Evolutionary conservation across 2,888 invertebrate genomes (phyloP).

Genomic region (Caenorhabditis japonica): DNA sequence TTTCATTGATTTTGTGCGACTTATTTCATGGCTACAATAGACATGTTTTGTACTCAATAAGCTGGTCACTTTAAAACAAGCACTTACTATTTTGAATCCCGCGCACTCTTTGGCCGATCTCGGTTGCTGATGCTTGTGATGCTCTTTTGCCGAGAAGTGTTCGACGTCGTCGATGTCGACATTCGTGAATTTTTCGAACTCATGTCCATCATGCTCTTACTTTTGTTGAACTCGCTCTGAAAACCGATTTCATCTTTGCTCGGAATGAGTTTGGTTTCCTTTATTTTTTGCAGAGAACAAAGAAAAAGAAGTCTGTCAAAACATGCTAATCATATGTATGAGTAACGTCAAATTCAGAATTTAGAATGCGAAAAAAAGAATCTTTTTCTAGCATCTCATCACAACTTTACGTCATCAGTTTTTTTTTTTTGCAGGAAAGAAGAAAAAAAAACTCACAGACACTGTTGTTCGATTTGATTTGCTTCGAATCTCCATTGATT

Average conservation of each 20-base stretch:
- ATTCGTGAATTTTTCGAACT: conserved; percentile 31
- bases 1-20: conserved; percentile 61
- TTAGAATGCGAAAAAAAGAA: no score
- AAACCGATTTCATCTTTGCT: no score
- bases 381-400: no score
- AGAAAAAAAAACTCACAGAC: conserved; percentile 10
- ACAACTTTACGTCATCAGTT: no score
- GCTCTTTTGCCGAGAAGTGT: conserved; percentile 45
- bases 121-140: conserved; percentile 51
- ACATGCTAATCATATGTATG: conserved; percentile 1
- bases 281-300: no score
- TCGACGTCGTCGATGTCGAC: conserved; percentile 43
- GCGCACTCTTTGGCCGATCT: conserved; percentile 45
- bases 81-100: conserved; percentile 35
- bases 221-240: conserved; percentile 49
- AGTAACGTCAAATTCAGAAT: no score
- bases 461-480: conserved; percentile 31
- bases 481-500: conserved; percentile 51
- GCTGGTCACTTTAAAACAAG: neutral
- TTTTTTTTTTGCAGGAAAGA: no score
- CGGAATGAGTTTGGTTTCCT: no score
- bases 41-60: neutral
- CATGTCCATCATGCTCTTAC: conserved; percentile 58
- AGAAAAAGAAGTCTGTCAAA: no score
- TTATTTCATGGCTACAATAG: conserved; percentile 40